Percentiles rank a stretch among this genome's conserved stretches.
Evolutionary conservation across 1,140 invertebrate genomes (phyloP).

Genomic region (Drosophila sturtevanti): DNA sequence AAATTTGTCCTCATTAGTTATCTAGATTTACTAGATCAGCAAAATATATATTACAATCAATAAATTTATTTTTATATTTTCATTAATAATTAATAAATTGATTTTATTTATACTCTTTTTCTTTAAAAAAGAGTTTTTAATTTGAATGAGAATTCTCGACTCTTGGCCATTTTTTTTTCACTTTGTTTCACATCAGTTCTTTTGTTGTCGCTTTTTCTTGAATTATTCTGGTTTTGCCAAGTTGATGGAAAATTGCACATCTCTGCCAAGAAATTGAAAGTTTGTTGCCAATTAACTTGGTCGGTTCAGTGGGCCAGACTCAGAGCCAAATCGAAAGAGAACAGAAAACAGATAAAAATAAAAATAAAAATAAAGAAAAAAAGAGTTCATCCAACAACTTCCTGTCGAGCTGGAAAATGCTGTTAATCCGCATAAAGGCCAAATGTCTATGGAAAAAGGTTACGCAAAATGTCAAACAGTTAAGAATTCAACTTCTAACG

Average conservation of each 20-base stretch:
- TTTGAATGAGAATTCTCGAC: no score
- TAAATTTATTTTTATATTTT: no score
- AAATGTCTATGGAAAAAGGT: conserved; percentile 79
- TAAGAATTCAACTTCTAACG: conserved; percentile 78
- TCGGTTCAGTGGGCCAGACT: conserved; percentile 48
- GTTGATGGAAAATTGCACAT: conserved; percentile 50
- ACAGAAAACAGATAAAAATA: no score
- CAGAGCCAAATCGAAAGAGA: conserved; percentile 12
- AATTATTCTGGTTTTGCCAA: conserved; percentile 26
- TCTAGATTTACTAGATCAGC: no score
- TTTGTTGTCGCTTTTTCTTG: conserved; percentile 20
- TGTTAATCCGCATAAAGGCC: conserved; percentile 67
- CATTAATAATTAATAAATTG: no score
- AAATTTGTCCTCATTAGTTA: no score
- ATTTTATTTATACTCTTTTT: no score
- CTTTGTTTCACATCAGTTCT: conserved; percentile 24
- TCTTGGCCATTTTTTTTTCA: conserved; percentile 8
- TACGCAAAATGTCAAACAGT: conserved; percentile 83
- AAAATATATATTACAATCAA: no score
- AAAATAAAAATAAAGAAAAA: neutral
- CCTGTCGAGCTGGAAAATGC: conserved; percentile 26
- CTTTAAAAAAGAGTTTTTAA: no score
- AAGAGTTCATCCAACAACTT: conserved; percentile 21
- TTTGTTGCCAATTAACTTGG: conserved; percentile 57
- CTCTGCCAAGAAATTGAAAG: conserved; percentile 72